Percentiles rank a stretch among this genome's conserved stretches.
Conservation (phyloP, 2,888 invertebrate genomes). For the Serrognathus titanus region DNA sequence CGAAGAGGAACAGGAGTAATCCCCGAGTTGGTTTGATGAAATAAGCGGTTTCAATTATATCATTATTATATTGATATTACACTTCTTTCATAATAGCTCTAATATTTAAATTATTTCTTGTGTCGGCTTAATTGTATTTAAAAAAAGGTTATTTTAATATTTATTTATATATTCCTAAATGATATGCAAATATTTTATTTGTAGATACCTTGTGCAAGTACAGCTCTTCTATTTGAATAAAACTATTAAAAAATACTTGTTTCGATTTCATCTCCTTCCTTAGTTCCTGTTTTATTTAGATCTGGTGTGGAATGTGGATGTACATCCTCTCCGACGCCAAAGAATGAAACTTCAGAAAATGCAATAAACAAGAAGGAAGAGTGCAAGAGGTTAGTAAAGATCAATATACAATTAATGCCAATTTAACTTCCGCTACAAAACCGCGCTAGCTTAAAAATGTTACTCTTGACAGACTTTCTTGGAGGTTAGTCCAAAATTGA, state of each 20-base stretch:
- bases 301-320: too few species aligned
- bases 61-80: constrained; percentile 8
- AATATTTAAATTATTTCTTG: constrained; percentile 12
- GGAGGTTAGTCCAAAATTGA: too few species aligned
- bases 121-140: constrained; percentile 11
- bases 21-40: constrained; percentile 6
- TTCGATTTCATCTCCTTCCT: too few species aligned
- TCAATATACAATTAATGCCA: too few species aligned
- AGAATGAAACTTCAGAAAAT: too few species aligned
- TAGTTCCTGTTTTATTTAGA: too few species aligned
- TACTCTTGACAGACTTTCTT: too few species aligned
- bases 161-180: constrained; percentile 13
- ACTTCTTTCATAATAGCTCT: neutral
- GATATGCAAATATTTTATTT: constrained; percentile 11
- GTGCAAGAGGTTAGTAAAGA: too few species aligned
- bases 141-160: constrained; percentile 15
- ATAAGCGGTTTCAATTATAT: constrained; percentile 1
- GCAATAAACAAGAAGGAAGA: too few species aligned
- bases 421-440: too few species aligned
- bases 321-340: too few species aligned
- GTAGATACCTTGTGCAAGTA: constrained; percentile 20
- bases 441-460: too few species aligned
- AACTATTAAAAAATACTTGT: neutral
- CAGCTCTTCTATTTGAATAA: constrained; percentile 12
- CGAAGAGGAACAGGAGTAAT: neutral